Base-by-base conservation (phyloP, 2,888 invertebrate species). In the Melolontha melolontha region DNA sequence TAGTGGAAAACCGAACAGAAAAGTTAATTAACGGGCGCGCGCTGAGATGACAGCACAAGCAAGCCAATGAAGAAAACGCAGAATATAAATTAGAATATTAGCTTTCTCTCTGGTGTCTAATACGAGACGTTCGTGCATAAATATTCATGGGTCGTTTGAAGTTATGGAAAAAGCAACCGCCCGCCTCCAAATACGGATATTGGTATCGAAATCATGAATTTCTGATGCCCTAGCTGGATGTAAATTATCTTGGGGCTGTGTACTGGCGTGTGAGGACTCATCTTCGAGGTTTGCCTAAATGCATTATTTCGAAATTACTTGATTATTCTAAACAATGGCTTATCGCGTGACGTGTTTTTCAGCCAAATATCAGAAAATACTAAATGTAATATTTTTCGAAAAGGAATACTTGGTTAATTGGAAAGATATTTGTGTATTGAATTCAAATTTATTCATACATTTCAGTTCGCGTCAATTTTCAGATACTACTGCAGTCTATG, bases 11-110 rank as follows among this genome's bases (percentile, higher is more conserved):
- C 47, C n/a, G 59, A 59, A 59, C 59, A 59, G 59, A 59, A 59
- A 59, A 59, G 59, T 59, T 59, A 59, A 59, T 59, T 59, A 59
- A 59, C 59, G 47, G 47, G 16, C 59, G 59, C 59, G 34, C 34
- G 44, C 22, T 59, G 59, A 59, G 59, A 47, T 47, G 55, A 40
- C 49, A 22, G 41, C 54, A 49, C 50, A 14, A 29, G 47, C 63
- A 49, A 27, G 10, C 59, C 29, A 6, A 16, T 10, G 59, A 59
- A 66, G 66, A 49, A 66, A 66, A 44, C 59, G 51, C 64, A 59
- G 67, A 69, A 69, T 69, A 69, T 69, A 69, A 69, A 69, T 69
- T 69, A 69, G 69, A 57, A 69, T 69, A 69, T 69, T 69, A 69
- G 65, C 69, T 59, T 49, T 49, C 57, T 66, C 66, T 59, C 29